Base-by-base conservation (phyloP, 2,797 vertebrate genomes). In the Rachycentron canadum region DNA sequence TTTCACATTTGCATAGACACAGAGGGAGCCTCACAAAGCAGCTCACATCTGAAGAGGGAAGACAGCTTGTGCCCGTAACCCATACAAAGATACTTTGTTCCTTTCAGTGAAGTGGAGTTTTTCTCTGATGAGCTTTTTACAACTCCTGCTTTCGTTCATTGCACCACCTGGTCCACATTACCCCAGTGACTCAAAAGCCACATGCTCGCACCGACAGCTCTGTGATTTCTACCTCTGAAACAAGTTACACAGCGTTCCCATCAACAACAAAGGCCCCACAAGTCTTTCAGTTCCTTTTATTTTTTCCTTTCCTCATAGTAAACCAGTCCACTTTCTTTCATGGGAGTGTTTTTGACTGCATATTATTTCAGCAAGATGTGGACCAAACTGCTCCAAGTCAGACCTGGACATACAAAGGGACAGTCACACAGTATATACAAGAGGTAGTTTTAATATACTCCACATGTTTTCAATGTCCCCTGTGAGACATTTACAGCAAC, bases 151-250 rank as follows among this genome's bases (percentile, higher is more conserved):
- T 90, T 91, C 45, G 41, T 88, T 91, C 73, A 74, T 64, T 82
- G 79, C 78, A 32, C 87, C 93, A 94, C 93, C 94, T 95, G 95
- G 85, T 91, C 93, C 85, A 56, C 57, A 94, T 94, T 95, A 94
- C 69, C 78, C 87, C 80, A 76, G 81, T 65, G 79, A 82, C 64
- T 79, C 81, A 79, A 87, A 89, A 78, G 52, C 84, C 87, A 85
- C 83, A 89, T 79, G 84, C 76, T 84, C 66, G 28, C 69, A 73
- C 73, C 72, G 55, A 73, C 72, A 57, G 64, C 28, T 85, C 69
- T 74, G 68, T 23, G 73, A 86, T 58, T 79, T 71, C 38, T 69
- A 72, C 76, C 76, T 85, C 85, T 56, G 61, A 72, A 86, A 73
- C 56, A 52, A 57, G 21, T 74, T 45, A 56, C 19, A 41, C 57